Evolutionary conservation across 1,140 invertebrate genomes (phyloP).

Genomic region (Polyergus mexicanus): DNA sequence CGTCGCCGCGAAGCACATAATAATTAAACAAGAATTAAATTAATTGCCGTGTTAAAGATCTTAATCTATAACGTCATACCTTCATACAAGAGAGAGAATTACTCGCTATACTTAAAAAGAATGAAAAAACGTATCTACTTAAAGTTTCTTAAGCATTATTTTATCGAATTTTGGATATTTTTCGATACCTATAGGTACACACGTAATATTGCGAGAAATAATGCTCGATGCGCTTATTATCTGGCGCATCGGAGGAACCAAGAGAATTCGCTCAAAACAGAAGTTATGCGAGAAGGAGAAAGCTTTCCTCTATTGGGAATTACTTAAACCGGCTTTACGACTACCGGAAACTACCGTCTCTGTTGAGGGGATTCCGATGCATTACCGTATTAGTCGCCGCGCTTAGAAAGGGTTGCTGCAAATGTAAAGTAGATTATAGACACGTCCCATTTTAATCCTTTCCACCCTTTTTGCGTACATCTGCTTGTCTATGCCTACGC

Average conservation of each 20-base stretch:
- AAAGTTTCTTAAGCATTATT: neutral
- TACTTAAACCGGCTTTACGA: slow-evolving; percentile 86
- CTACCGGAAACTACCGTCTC: slow-evolving; percentile 81
- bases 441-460: slow-evolving; percentile 81
- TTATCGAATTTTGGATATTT: slow-evolving; percentile 8
- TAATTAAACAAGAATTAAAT: slow-evolving; percentile 53
- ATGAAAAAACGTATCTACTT: neutral
- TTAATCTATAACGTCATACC: neutral
- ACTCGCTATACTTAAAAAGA: neutral
- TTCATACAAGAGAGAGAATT: neutral
- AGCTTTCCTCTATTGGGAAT: slow-evolving; percentile 84
- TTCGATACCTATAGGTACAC: neutral
- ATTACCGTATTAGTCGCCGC: slow-evolving; percentile 85
- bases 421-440: slow-evolving; percentile 85
- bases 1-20: neutral
- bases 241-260: slow-evolving; percentile 12
- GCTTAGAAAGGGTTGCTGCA: slow-evolving; percentile 85
- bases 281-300: slow-evolving; percentile 54
- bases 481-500: slow-evolving; percentile 15
- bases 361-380: slow-evolving; percentile 84
- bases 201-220: neutral
- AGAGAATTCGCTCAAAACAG: slow-evolving; percentile 51
- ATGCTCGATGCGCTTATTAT: slow-evolving; percentile 23
- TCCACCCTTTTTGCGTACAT: slow-evolving; percentile 66
- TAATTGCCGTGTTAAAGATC: neutral